These are phyloP conservation scores for Drosophila kanapiae DNA, from an alignment of 1,140 invertebrate genomes.

Conservation along the genomic window DNA sequence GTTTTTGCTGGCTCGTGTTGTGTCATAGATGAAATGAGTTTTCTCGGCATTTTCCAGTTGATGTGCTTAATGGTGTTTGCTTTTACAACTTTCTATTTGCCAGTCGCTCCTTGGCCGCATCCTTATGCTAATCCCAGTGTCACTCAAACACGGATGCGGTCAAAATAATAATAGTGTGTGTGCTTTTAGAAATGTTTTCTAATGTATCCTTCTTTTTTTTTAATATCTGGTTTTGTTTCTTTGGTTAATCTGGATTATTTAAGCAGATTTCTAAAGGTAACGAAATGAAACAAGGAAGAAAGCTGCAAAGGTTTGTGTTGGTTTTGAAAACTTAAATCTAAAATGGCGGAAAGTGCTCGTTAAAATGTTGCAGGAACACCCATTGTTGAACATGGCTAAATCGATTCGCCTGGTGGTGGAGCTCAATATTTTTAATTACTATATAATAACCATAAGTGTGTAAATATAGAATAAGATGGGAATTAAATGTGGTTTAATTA, in stretches of 20 bases:
- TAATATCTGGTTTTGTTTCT: background rate
- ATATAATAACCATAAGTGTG: too few species aligned
- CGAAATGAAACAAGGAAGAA: background rate
- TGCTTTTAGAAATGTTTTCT: background rate
- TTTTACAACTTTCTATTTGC: constrained; percentile 75
- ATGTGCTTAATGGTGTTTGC: constrained; percentile 82
- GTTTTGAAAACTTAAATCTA: background rate
- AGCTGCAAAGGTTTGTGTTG: too few species aligned
- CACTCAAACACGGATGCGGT: constrained; percentile 31
- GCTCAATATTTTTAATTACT: background rate
- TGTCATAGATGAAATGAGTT: constrained; percentile 76
- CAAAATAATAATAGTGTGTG: constrained; percentile 6
- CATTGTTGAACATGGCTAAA: background rate
- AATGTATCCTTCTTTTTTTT: background rate
- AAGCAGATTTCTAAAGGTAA: constrained; percentile 2
- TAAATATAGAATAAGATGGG: background rate
- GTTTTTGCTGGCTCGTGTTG: constrained; percentile 23
- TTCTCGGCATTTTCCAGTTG: constrained; percentile 75
- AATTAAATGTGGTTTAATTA: too few species aligned
- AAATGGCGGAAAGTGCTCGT: background rate
- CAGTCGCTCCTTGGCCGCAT: constrained; percentile 47
- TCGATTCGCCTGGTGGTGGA: background rate
- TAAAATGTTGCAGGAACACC: background rate
- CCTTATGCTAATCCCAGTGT: constrained; percentile 79
- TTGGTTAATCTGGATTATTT: background rate